Evolutionary conservation across 2,113 vertebrate genomes (phyloP), one percentile per base, ranked within the genome.

Genomic region (Lethenteron camtschaticum): DNA sequence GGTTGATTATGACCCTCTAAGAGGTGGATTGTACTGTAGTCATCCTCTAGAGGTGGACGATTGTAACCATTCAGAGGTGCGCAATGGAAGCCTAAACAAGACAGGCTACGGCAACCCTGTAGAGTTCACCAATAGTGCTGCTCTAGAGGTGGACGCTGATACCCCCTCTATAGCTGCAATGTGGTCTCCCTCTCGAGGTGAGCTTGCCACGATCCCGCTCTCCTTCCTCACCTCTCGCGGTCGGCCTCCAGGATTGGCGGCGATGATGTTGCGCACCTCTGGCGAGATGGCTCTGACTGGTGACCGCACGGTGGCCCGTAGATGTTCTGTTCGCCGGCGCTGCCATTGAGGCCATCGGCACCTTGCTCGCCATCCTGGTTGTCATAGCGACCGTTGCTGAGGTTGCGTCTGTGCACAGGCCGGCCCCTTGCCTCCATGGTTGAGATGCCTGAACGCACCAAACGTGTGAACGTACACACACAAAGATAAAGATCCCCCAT

Each of bases 171-270:
- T 7, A 41, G 41, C 5, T 41, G 41, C 1, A 41, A 41, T 41
- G 41, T 7, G 41, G 41, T 41, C 41, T 41, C 41, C 41, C 41
- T 41, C 41, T 41, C 41, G 3, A 41, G 41, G 41, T 41, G 41
- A 6, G 41, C 5, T 41, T 41, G 41, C 41, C 41, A 6, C 41
- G 41, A 41, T 41, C 41, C 41, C 41, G 41, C 63, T 69, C 68
- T 69, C 71, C 18, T 56, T n/a, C 11, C 24, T n/a, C 84, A 99
- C 94, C 94, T 99, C 91, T 76, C 88, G 95, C 63, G 94, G 94
- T n/a, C 92, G 83, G 56, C 92, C 94, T 75, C 94, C 94, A 0
- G 94, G 94, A 77, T 99, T 99, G 78, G 92, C 82, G 0, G 88
- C 84, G 0, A 99, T 87, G 72, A 88, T 87, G 74, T 86, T 95